phyloP scores from a whole-genome alignment of 2,797 vertebrate species.

The Lacerta viridis region DNA sequence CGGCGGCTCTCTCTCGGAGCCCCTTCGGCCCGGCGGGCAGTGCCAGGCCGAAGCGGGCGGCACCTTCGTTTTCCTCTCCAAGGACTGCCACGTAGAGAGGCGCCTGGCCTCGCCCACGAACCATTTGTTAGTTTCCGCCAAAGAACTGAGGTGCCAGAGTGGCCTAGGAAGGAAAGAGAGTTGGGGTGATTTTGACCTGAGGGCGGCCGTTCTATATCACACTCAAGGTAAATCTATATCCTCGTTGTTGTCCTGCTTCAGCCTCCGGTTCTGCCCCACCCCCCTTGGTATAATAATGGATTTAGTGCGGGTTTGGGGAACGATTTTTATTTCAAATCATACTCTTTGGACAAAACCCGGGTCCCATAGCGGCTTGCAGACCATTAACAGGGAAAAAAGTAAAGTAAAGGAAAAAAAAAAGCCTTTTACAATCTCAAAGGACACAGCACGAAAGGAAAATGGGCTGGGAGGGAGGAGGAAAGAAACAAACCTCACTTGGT shows the following conservation, averaged over 20 bases:
- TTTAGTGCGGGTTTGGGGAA: no score
- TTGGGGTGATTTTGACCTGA: conserved; percentile 92
- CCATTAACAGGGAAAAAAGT: no score
- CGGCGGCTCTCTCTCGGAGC: conserved; percentile 84
- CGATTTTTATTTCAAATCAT: no score
- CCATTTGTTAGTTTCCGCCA: conserved; percentile 90
- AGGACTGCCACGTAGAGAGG: conserved; percentile 89
- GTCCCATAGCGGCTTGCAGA: no score
- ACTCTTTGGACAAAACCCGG: no score
- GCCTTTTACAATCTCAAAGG: no score
- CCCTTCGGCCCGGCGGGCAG: conserved; percentile 84
- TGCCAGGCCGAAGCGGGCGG: conserved; percentile 85
- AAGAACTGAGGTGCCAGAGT: conserved; percentile 90
- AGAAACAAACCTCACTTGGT: no score
- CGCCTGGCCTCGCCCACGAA: conserved; percentile 87
- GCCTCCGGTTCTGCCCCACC: no score
- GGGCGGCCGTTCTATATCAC: conserved; percentile 98
- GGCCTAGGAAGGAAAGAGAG: conserved; percentile 91
- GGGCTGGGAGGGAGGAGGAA: no score
- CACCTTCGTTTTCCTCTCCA: conserved; percentile 87
- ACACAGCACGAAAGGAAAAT: no score
- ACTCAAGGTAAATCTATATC: conserved; percentile 91
- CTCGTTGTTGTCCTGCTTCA: neutral
- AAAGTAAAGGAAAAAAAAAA: no score
- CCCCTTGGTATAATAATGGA: no score